These are phyloP conservation scores for Disparrhopalites patrizii DNA, from an alignment of 2,888 invertebrate genomes.

Conservation along the genomic window DNA sequence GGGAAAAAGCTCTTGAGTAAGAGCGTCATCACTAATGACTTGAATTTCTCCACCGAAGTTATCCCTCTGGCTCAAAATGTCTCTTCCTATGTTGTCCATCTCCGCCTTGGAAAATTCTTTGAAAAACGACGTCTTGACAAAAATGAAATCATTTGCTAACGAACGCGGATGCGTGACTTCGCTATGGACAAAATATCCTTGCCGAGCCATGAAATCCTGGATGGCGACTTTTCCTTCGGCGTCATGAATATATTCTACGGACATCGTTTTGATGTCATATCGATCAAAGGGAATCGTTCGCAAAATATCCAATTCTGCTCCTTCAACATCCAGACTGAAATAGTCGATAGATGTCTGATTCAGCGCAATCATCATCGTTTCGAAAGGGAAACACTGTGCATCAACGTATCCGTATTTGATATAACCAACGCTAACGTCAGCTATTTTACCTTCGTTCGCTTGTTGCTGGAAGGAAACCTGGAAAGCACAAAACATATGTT, in stretches of 20 bases:
- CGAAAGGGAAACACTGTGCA: conserved; percentile 58
- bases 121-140: conserved; percentile 51
- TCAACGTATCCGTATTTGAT: conserved; percentile 49
- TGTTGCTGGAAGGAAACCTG: conserved; percentile 54
- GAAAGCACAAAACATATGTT: no score
- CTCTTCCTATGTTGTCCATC: conserved; percentile 12
- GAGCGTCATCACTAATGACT: not conserved
- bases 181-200: conserved; percentile 53
- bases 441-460: conserved; percentile 53
- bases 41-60: conserved; percentile 15
- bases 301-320: conserved; percentile 56
- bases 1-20: no score
- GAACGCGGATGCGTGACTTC: conserved; percentile 53
- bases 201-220: conserved; percentile 51
- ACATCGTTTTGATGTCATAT: conserved; percentile 52
- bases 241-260: conserved; percentile 55
- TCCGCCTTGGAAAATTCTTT: conserved; percentile 10
- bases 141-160: conserved; percentile 57
- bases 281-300: conserved; percentile 56
- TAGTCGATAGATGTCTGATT: conserved; percentile 56
- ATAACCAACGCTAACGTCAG: conserved; percentile 47
- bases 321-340: conserved; percentile 58
- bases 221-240: conserved; percentile 52
- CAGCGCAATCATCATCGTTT: conserved; percentile 55
- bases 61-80: conserved; percentile 16